Percentiles rank a stretch among this genome's conserved stretches.
These are phyloP conservation scores for Anser brachyrhynchus DNA, from an alignment of 2,113 vertebrate genomes.

Conservation along the genomic window DNA sequence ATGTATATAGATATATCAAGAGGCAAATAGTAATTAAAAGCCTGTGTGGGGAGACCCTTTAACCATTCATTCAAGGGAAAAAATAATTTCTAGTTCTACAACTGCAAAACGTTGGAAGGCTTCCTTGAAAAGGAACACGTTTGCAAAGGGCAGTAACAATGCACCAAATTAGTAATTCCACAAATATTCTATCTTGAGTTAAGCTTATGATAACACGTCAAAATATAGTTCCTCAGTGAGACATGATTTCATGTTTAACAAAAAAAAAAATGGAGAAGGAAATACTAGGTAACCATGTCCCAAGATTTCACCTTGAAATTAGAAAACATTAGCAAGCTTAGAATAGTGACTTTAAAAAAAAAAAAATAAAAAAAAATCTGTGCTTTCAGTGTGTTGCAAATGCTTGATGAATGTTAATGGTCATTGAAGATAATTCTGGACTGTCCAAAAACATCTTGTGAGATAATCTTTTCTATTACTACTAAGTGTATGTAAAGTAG, in stretches of 20 bases:
- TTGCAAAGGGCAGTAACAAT: neutral
- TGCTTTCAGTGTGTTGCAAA: neutral
- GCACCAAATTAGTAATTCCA: neutral
- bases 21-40: neutral
- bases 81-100: neutral
- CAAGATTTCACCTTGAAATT: neutral
- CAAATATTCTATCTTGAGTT: neutral
- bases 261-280: neutral
- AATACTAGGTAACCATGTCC: neutral
- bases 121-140: neutral
- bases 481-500: too few species aligned
- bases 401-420: neutral
- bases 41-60: neutral
- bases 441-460: neutral
- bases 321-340: neutral
- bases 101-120: neutral
- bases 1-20: neutral
- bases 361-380: too few species aligned
- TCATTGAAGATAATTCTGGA: neutral
- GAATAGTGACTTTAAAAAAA: neutral
- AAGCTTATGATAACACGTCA: neutral
- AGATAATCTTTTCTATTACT: too few species aligned
- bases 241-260: neutral
- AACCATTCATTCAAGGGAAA: neutral
- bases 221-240: neutral